Conservation (phyloP, 2,113 vertebrate genomes). For the Calidris pygmaea region DNA sequence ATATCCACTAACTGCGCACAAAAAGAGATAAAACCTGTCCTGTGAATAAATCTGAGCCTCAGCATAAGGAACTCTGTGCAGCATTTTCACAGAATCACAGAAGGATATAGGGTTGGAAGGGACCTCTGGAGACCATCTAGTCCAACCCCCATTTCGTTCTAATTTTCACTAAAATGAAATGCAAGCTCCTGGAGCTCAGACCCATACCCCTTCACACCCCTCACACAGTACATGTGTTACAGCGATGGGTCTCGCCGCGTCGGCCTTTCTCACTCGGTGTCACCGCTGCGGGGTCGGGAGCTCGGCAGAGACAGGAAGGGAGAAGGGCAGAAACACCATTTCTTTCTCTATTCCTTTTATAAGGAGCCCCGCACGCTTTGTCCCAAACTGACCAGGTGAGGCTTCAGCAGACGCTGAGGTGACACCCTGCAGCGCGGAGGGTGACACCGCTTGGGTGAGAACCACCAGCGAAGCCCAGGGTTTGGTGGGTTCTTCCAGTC, state of each 20-base stretch:
- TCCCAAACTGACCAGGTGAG: not conserved
- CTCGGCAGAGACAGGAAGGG: not conserved
- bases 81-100: not conserved
- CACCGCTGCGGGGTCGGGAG: not conserved
- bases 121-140: too few relatives aligned
- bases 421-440: not conserved
- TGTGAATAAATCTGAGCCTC: not conserved
- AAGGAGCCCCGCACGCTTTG: not conserved
- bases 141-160: too few relatives aligned
- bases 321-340: not conserved
- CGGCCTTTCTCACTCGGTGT: not conserved
- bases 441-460: not conserved
- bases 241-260: not conserved
- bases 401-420: not conserved
- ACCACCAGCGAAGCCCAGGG: not conserved
- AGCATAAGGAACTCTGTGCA: not conserved
- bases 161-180: not conserved
- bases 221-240: rapidly evolving
- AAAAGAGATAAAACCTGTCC: not conserved
- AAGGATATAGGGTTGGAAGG: too few relatives aligned
- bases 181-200: not conserved
- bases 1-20: not conserved
- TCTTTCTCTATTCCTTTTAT: not conserved
- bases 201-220: not conserved
- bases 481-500: not conserved